Evolutionary conservation across 2,797 vertebrate genomes (phyloP).

Genomic region (Myotis myotis): DNA sequence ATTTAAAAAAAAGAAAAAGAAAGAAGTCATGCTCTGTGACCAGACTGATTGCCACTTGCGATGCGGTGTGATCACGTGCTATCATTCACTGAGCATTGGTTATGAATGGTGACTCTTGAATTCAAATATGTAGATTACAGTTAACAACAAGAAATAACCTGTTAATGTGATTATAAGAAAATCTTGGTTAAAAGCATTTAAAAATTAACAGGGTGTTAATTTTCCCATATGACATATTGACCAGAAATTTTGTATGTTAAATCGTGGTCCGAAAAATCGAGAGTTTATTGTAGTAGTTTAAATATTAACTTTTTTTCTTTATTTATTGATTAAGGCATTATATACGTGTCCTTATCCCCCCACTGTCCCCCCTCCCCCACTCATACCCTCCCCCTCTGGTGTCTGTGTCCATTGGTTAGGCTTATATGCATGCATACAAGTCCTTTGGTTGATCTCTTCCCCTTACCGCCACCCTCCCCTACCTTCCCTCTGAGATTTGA

Average conservation of each 20-base stretch:
- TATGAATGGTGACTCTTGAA: not conserved
- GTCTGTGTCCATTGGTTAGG: no score
- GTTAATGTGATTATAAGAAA: not conserved
- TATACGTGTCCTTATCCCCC: no score
- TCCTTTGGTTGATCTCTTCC: no score
- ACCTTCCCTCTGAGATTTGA: no score
- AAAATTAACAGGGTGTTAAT: not conserved
- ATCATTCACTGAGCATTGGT: not conserved
- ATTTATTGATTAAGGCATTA: no score
- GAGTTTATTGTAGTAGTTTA: not conserved
- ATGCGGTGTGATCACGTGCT: not conserved
- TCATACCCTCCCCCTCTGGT: no score
- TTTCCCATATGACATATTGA: not conserved
- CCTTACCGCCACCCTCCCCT: no score
- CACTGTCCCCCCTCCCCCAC: accelerated
- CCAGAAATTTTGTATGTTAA: not conserved
- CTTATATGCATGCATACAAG: no score
- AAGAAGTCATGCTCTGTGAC: not conserved
- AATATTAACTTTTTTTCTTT: not conserved
- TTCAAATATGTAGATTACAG: not conserved
- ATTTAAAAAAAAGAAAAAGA: no score
- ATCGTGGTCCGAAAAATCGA: not conserved
- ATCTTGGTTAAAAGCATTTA: not conserved
- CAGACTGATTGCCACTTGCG: not conserved
- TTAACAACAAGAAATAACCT: not conserved